These are phyloP conservation scores for Trissolcus basalis DNA, from an alignment of 1,140 invertebrate species.

Conservation along the genomic window DNA sequence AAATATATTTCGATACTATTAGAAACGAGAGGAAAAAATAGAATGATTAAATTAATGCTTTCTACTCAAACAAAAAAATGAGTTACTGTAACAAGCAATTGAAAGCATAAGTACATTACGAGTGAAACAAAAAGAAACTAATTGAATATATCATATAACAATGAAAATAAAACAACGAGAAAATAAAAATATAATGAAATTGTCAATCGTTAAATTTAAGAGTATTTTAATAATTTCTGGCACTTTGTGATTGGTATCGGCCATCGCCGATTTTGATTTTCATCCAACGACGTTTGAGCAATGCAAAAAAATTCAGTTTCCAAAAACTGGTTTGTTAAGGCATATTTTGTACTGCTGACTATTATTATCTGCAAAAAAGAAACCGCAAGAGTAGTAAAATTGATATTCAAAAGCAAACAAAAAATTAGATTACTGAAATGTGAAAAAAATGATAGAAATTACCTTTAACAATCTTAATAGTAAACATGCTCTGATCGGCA, in stretches of 20 bases:
- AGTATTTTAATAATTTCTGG: conserved; percentile 23
- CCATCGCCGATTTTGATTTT: not conserved
- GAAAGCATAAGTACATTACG: conserved; percentile 6
- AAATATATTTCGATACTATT: not conserved
- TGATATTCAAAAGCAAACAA: no score
- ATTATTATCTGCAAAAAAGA: conserved; percentile 60
- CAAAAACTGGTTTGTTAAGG: conserved; percentile 34
- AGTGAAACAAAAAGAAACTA: conserved; percentile 1
- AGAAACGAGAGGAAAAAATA: not conserved
- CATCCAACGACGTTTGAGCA: conserved; percentile 18
- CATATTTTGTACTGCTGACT: conserved; percentile 57
- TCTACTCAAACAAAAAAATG: not conserved
- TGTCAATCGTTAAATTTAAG: conserved; percentile 20
- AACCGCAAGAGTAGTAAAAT: conserved; percentile 5
- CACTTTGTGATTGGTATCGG: conserved; percentile 2
- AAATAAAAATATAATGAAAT: not conserved
- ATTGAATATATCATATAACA: not conserved
- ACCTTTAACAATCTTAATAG: conserved; percentile 78
- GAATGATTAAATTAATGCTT: not conserved
- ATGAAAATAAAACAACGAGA: not conserved
- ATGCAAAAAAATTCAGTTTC: conserved; percentile 22
- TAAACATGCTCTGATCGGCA: conserved; percentile 81
- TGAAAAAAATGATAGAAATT: not conserved
- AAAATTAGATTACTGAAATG: no score
- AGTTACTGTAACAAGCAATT: not conserved